Percentiles rank a stretch among this genome's conserved stretches.
These are phyloP conservation scores for Danionella dracula DNA, from an alignment of 2,797 vertebrate genomes.

Conservation along the genomic window DNA sequence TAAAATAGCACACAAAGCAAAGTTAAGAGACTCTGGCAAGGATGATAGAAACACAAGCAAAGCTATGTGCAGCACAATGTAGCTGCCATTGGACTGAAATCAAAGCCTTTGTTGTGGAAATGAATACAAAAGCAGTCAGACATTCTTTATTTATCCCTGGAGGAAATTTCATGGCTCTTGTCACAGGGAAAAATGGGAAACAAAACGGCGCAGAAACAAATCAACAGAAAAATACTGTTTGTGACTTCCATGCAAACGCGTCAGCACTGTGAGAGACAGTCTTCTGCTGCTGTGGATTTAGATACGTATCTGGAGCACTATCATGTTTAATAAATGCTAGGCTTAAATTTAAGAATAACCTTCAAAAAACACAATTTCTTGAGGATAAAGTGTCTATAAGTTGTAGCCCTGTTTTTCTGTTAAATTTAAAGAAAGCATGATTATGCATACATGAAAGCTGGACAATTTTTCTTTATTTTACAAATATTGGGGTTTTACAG, in stretches of 20 bases:
- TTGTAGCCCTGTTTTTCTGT: background rate
- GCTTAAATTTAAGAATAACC: no score
- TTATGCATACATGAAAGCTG: background rate
- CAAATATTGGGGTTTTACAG: no score
- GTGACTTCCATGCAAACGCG: background rate
- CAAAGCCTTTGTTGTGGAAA: conserved; percentile 5
- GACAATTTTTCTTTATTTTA: no score
- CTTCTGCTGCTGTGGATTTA: background rate
- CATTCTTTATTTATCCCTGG: conserved; percentile 18
- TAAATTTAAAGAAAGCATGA: background rate
- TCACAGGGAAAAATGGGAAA: background rate
- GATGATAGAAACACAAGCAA: background rate
- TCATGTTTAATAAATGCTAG: no score
- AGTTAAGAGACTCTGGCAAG: background rate
- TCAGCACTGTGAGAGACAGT: background rate
- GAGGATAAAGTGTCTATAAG: no score
- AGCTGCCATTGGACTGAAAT: background rate
- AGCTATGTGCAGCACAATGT: background rate
- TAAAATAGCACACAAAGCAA: background rate
- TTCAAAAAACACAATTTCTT: no score
- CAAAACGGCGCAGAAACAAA: background rate
- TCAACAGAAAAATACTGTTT: background rate
- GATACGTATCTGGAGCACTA: background rate
- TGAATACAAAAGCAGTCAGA: conserved; percentile 1
- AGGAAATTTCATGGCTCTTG: background rate